These are phyloP conservation scores for Leucophenga montana DNA, from an alignment of 2,888 invertebrate species.

Conservation along the genomic window DNA sequence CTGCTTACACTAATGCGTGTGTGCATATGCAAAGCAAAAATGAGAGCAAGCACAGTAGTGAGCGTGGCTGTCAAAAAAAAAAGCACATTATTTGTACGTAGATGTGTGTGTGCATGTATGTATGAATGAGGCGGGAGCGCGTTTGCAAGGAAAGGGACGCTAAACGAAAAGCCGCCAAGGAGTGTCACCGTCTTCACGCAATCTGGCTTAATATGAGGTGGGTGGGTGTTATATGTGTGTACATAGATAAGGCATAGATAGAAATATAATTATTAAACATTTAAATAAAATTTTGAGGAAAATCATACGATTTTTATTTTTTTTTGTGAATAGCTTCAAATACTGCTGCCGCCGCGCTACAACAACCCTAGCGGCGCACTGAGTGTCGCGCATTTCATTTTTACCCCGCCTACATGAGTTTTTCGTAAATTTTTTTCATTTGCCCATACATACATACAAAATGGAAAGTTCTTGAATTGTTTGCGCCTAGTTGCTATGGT, in stretches of 20 bases:
- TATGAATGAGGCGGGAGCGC: not conserved
- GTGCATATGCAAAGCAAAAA: not conserved
- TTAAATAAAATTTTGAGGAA: conserved; percentile 40
- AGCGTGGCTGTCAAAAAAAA: conserved; percentile 12
- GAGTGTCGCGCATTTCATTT: not conserved
- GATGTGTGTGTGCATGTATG: not conserved
- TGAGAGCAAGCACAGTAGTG: not conserved
- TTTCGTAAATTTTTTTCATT: not conserved
- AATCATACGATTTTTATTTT: not conserved
- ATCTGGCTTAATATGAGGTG: too few relatives aligned
- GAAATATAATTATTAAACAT: conserved; percentile 34
- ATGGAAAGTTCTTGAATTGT: not conserved
- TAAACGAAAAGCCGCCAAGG: conserved; percentile 10
- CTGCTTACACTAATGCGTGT: conserved; percentile 5
- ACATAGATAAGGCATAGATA: too few relatives aligned
- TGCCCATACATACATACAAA: not conserved
- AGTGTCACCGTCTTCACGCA: conserved; percentile 1
- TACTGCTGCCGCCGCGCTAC: conserved; percentile 39
- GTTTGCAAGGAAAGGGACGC: not conserved
- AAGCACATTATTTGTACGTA: conserved; percentile 20
- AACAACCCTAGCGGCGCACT: conserved; percentile 60
- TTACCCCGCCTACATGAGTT: conserved; percentile 11
- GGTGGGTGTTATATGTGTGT: not conserved
- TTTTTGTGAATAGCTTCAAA: conserved; percentile 51
- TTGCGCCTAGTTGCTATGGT: not conserved